Evolutionary conservation across 2,113 vertebrate species (phyloP), one percentile per base, ranked within the genome.

Genomic region (Solea solea): DNA sequence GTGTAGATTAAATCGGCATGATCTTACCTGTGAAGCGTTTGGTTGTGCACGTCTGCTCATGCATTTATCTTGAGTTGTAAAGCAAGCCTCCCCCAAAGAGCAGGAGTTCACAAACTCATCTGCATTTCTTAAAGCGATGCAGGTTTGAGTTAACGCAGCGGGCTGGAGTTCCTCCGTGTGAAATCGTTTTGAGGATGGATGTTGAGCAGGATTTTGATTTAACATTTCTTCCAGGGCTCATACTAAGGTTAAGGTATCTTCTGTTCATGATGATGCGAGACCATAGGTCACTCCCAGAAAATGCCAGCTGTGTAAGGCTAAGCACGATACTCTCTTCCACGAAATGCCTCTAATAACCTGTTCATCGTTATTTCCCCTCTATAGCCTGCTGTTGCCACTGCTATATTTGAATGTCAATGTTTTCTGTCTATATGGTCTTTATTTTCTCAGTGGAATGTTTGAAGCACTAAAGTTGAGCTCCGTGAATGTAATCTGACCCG

Each of bases 281-380:
- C 66, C 34, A 48, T 70, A 86, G 82, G 87, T 86, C 67, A 85
- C 49, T 41, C 55, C 11, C 50, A 71, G 74, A 73, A 84, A 86
- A 88, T 86, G 74, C 81, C 86, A 89, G 76, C 81, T 79, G 68
- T 80, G 75, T 81, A 80, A 74, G 77, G 74, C 49, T 83, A 80
- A 86, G 58, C 58, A 39, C 60, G 21, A 41, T 6, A 45, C 62
- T 79, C 76, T 57, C 52, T 69, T 83, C 67, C 40, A 62, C 53
- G 40, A 75, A 86, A 76, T 67, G 76, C 63, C 67, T 82, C 39
- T 63, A 9, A 83, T 86, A 91, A 92, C 86, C 84, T 80, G 80
- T 65, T 83, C 74, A 72, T 70, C 53, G 57, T 70, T 4, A 50
- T 64, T 74, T 88, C 62, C 81, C 76, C 55, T 83, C 78, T 76